Evolutionary conservation across 2,888 invertebrate genomes (phyloP).

Genomic region (Rhagium mordax): DNA sequence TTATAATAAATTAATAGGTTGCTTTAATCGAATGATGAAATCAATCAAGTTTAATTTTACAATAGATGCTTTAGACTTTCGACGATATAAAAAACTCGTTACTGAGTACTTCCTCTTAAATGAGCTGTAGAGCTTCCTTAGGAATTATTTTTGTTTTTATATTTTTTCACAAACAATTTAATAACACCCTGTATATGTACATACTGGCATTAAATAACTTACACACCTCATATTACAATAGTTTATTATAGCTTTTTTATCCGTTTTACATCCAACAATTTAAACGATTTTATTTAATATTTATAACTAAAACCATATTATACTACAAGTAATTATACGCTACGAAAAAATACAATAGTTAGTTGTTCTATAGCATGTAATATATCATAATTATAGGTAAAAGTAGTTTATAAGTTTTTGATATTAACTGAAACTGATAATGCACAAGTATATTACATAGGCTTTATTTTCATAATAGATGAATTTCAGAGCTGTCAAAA

Average conservation of each 20-base stretch:
- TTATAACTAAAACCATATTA: slow-evolving; percentile 34
- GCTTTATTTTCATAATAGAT: slow-evolving; percentile 40
- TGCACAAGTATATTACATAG: slow-evolving; percentile 22
- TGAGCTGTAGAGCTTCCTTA: too few species aligned
- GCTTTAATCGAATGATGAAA: too few species aligned
- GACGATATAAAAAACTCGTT: too few species aligned
- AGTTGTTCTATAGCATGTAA: slow-evolving; percentile 29
- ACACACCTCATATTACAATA: slow-evolving; percentile 13
- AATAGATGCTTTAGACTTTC: too few species aligned
- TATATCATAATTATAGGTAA: slow-evolving; percentile 31
- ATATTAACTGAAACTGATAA: slow-evolving; percentile 35
- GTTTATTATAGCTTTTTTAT: slow-evolving; percentile 17
- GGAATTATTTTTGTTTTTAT: too few species aligned
- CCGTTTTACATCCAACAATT: slow-evolving; percentile 37
- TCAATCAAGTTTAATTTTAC: too few species aligned
- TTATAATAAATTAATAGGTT: too few species aligned
- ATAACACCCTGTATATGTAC: too few species aligned
- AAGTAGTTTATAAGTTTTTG: slow-evolving; percentile 36
- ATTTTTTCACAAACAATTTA: too few species aligned
- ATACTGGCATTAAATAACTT: slow-evolving; percentile 16
- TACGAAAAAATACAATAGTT: slow-evolving; percentile 37
- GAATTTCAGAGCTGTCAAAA: slow-evolving; percentile 41
- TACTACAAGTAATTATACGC: slow-evolving; percentile 30
- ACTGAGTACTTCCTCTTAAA: too few species aligned
- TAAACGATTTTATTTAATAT: slow-evolving; percentile 34